These are phyloP conservation scores for Nemurella pictetii DNA, from an alignment of 2,888 invertebrate species.

Conservation along the genomic window DNA sequence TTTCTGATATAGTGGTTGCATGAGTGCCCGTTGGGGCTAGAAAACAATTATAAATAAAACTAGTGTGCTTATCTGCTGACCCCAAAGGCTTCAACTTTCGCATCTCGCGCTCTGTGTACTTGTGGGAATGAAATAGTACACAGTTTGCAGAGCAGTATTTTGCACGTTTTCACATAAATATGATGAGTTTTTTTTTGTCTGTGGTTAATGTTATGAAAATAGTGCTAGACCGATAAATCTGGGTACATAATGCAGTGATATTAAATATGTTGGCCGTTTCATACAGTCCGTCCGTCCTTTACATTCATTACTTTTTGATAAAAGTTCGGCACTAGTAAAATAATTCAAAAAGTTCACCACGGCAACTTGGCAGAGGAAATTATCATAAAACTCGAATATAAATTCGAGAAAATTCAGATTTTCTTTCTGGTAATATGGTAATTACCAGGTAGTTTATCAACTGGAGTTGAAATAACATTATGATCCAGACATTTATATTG, in stretches of 20 bases:
- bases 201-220: background rate
- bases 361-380: background rate
- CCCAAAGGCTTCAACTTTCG: background rate
- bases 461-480: background rate
- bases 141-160: background rate
- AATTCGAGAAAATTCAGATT: background rate
- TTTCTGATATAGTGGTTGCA: background rate
- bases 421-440: background rate
- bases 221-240: background rate
- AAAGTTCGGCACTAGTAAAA: background rate
- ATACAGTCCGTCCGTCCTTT: no score
- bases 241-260: background rate
- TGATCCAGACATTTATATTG: background rate
- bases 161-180: background rate
- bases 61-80: background rate
- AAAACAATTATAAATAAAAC: background rate
- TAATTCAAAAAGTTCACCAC: background rate
- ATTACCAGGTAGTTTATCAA: background rate
- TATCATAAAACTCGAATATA: background rate
- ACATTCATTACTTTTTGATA: background rate
- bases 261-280: background rate
- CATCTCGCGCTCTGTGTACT: background rate
- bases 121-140: background rate
- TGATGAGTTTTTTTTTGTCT: background rate
- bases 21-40: background rate